Evolutionary conservation across 92 coral and sea anemone species (phyloP).

Genomic region (Zoanthus gigantus): DNA sequence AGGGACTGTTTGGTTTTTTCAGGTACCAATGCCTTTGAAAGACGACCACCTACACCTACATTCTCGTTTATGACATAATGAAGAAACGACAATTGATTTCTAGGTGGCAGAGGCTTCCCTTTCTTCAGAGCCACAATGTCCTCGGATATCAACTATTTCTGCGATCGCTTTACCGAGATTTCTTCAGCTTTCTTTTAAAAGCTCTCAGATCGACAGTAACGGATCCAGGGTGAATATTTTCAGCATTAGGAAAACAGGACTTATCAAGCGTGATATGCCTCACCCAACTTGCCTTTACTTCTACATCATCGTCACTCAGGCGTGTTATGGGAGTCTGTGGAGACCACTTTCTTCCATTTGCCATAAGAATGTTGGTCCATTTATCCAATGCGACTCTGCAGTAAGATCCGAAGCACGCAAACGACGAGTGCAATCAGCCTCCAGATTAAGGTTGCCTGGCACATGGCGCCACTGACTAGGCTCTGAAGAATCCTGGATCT

Average conservation of each 20-base stretch:
- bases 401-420: conserved; percentile 56
- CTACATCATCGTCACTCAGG: neutral
- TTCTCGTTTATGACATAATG: conserved; percentile 34
- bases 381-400: conserved; percentile 61
- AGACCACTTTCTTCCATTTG: neutral
- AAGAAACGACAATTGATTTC: neutral
- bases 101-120: conserved; percentile 42
- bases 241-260: neutral
- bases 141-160: conserved; percentile 28
- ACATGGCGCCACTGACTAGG: conserved; percentile 45
- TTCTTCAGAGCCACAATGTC: conserved; percentile 44
- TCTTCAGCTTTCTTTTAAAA: conserved; percentile 49
- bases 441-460: conserved; percentile 54
- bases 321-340: neutral
- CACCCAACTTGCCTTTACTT: neutral
- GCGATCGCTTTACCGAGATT: conserved; percentile 34
- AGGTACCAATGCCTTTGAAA: conserved; percentile 57
- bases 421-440: conserved; percentile 64
- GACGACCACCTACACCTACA: conserved; percentile 66
- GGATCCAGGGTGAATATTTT: neutral
- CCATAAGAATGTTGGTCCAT: neutral
- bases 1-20: conserved; percentile 55
- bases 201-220: neutral
- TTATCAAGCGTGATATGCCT: neutral
- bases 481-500: conserved; percentile 50